Base-by-base conservation (phyloP, 2,888 invertebrate genomes). In the Eupelmus urozonus region DNA sequence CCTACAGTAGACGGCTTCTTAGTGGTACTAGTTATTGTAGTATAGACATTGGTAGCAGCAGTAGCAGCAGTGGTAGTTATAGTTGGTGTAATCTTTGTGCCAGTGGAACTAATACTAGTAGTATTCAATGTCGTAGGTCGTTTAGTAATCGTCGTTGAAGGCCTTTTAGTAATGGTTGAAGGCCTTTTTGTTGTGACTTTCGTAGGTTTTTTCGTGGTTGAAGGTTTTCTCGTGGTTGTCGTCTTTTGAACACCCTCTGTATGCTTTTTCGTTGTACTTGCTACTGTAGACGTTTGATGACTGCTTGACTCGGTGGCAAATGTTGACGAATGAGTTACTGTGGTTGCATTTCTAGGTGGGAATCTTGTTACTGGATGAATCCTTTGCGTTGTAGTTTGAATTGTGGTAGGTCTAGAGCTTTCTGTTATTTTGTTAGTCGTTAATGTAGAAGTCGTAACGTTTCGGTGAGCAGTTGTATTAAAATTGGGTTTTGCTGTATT, bases 101-200 rank as follows among this genome's bases (percentile, higher is more conserved):
- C 34, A 40, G 9, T 18, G 18, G 59, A 1, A 13, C 57, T 51
- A 11, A 3, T 25, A 25, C 4, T 70, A 9, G 70, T 51, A 11
- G 11, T 40, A 40, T 4, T 59, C 49, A 51, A 51, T 23, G 63
- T 55, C 16, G 55, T 9, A 13, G 55, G 55, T 9, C 16, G 29
- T 55, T 5, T 66, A 13, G 63, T 55, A 11, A 34, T 29, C 0
- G 42, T 55, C 1, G 57, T 13, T 13, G 91, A 87, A 57, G 92
- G 92, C 49, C 91, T 91, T 11, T 88, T 89, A 1, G 91, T 90
- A 0, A 80, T 69, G 0, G 78, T 53, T 4, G 25, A 79, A 0
- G 86, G 83, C 69, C 79, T 82, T 67, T 83, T 84, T 18, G 85
- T 79, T 13, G 67, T 70, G 9, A 11, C 4, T 29, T 62, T 75